Base-by-base conservation (phyloP, 2,113 vertebrate species). In the Gnathochromis pfefferi region DNA sequence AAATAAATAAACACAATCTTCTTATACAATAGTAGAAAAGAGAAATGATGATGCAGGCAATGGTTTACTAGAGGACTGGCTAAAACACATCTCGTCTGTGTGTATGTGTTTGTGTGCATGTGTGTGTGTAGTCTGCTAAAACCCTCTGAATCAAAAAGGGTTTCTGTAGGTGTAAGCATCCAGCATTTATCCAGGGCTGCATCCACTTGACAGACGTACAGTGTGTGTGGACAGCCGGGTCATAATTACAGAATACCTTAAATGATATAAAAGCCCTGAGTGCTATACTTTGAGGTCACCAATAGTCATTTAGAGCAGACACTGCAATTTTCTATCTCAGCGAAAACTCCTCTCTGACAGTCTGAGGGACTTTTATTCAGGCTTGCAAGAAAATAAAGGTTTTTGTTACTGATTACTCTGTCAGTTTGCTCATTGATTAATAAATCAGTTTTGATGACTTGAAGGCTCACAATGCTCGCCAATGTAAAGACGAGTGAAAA, bases 241-340 rank as follows among this genome's bases (percentile, higher is more conserved):
- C 68, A 55, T 78, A 78, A 91, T 82, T 28, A 79, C 9, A 86
- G n/a, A 85, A 85, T 85, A 73, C 28, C 38, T 87, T 60, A 79
- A 85, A 88, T 89, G 79, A 78, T 78, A 87, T 88, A 88, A 89
- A 83, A 90, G 70, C 79, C 81, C 60, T 57, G 54, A 88, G 85
- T 80, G 87, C 78, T 82, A 47, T 42, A 79, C 85, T 65, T 55
- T 82, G 84, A 88, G 87, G 87, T 85, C 78, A 90, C 11, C 58
- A 38, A 57, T 31, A 38, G 85, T 63, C 33, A 33, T 6, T 60
- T 28, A 35, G 87, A 73, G 54, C 16, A 80, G 83, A 81, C 6
- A 16, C 82, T 81, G 79, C 57, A 84, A 82, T 90, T 91, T 89
- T 84, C 45, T 23, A 31, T 81, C 55, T 82, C 75, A 53, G 60